Evolutionary conservation across 1,140 invertebrate species (phyloP).

Genomic region (Drosophila kepulauana): DNA sequence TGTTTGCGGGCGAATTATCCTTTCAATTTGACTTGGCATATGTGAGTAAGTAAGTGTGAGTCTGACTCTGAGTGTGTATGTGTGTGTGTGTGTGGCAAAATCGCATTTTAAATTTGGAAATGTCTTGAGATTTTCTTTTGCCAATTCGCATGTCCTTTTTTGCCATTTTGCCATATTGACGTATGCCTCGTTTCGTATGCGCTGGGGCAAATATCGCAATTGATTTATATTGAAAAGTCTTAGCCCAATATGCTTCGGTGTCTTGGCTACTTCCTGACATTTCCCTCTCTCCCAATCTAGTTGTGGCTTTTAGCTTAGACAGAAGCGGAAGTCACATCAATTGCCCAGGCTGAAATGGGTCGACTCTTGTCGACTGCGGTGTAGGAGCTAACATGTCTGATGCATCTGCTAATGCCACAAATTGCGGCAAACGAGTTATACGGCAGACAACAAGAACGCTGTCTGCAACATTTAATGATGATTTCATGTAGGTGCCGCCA

Average conservation of each 20-base stretch:
- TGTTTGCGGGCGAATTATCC: constrained; percentile 85
- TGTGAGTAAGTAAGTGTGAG: constrained; percentile 51
- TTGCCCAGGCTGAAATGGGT: constrained; percentile 60
- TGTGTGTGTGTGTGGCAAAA: constrained; percentile 52
- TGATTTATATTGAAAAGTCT: constrained; percentile 83
- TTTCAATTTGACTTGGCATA: constrained; percentile 85
- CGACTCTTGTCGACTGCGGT: constrained; percentile 30
- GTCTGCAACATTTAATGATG: constrained; percentile 78
- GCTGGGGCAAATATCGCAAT: constrained; percentile 71
- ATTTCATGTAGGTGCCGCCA: constrained; percentile 82
- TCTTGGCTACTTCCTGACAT: constrained; percentile 69
- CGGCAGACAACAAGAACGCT: constrained; percentile 4
- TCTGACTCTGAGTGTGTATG: not conserved
- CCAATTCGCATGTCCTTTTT: constrained; percentile 73
- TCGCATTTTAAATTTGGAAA: constrained; percentile 83
- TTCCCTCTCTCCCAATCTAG: not conserved
- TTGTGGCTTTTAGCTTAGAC: constrained; percentile 37
- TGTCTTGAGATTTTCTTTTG: constrained; percentile 80
- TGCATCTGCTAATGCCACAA: constrained; percentile 67
- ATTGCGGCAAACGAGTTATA: constrained; percentile 76
- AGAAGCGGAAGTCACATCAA: constrained; percentile 78
- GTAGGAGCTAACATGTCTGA: constrained; percentile 49
- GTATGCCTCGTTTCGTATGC: constrained; percentile 72
- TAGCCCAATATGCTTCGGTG: constrained; percentile 40
- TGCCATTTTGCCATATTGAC: constrained; percentile 59